Evolutionary conservation across 2,888 invertebrate species (phyloP).

Genomic region (Graphium colonna): DNA sequence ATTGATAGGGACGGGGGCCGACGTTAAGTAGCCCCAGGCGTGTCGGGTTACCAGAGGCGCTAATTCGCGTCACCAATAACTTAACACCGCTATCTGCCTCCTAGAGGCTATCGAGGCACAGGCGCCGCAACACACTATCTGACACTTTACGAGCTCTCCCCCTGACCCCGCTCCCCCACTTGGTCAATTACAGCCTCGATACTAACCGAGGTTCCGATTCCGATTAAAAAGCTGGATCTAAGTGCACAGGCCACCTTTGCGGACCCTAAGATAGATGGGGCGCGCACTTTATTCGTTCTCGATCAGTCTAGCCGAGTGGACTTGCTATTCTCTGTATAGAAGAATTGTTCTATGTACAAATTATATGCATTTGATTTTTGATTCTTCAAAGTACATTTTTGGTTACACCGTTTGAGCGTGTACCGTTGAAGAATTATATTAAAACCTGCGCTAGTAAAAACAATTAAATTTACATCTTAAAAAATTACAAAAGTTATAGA

Average conservation of each 20-base stretch:
- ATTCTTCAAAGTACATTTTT: too few relatives aligned
- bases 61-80: conserved; percentile 23
- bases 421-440: too few relatives aligned
- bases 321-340: background rate
- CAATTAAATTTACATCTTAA: too few relatives aligned
- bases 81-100: conserved; percentile 25
- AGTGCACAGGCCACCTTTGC: conserved; percentile 19
- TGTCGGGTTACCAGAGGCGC: conserved; percentile 19
- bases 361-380: too few relatives aligned
- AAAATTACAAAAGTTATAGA: too few relatives aligned
- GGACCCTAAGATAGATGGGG: background rate
- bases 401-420: too few relatives aligned
- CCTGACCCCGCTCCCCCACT: conserved; percentile 25
- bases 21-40: conserved; percentile 10
- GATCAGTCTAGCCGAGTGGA: background rate
- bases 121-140: conserved; percentile 47
- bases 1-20: conserved; percentile 7
- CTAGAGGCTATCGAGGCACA: conserved; percentile 39
- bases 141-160: conserved; percentile 50
- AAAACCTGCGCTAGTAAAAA: too few relatives aligned
- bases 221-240: conserved; percentile 26
- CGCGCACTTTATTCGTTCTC: conserved; percentile 2
- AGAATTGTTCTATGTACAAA: too few relatives aligned
- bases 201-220: conserved; percentile 20
- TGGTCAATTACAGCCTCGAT: conserved; percentile 45